Base-by-base conservation (phyloP, 2,113 vertebrate genomes). In the Cricetomys ansorgei region DNA sequence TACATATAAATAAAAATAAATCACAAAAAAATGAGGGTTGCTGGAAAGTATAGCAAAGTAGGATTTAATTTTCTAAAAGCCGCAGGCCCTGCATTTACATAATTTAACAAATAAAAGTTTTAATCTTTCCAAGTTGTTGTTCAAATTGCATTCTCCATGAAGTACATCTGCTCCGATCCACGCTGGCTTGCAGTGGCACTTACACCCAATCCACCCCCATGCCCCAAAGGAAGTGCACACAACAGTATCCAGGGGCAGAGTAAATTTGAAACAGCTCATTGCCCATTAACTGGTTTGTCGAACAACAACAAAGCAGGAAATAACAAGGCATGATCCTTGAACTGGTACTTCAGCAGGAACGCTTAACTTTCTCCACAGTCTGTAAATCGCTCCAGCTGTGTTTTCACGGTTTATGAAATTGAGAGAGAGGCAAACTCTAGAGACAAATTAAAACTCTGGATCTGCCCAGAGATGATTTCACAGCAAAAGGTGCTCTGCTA, bases 251-350 rank as follows among this genome's bases (percentile, higher is more conserved):
- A 95, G 92, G 96, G 96, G 84, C 91, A 53, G 55, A 92, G 95
- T 89, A 97, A 98, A 98, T 97, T 92, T 94, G 79, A 98, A 98
- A 96, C 92, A 91, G 95, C 77, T 98, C 95, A 88, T 91, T 95
- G 96, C 88, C 94, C 96, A 89, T 98, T 98, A 98, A 97, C 97
- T 92, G 84, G 84, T 96, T 98, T 98, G 86, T 94, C 97, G 98
- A 98, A 98, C 97, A 98, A 97, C 98, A 98, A 97, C 97, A 98
- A 95, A 92, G 95, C 97, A 97, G 98, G 97, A 98, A 98, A 98
- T 98, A 98, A 98, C 96, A 97, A 98, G 97, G 91, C 98, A 97
- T 86, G 95, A 97, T 96, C 98, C 98, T 97, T 97, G 97, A 98
- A 98, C 98, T 93, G 97, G 97, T 97, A 88, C 95, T 97, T 67